Evolutionary conservation across 2,797 vertebrate species (phyloP).

Genomic region (Schizothorax lantsangensis): DNA sequence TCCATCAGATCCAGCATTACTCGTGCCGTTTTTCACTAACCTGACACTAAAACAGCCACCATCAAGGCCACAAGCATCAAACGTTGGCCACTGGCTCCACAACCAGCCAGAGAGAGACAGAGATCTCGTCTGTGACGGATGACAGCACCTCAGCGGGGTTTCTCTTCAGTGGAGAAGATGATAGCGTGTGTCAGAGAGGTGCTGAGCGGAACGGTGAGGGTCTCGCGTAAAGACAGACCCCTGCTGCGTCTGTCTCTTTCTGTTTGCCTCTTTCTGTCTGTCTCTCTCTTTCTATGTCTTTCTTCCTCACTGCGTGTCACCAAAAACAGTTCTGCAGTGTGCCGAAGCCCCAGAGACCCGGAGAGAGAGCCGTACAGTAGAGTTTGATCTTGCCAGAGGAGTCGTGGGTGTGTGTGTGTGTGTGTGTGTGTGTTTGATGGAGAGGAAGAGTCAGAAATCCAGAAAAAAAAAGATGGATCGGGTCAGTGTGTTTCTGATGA

Average conservation of each 20-base stretch:
- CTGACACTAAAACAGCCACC: slow-evolving; percentile 1
- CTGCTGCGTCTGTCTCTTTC: not conserved
- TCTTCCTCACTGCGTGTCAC: slow-evolving; percentile 8
- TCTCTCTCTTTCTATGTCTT: slow-evolving; percentile 19
- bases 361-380: not conserved
- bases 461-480: slow-evolving; percentile 18
- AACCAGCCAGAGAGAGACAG: slow-evolving; percentile 1
- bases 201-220: slow-evolving; percentile 25
- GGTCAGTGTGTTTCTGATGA: slow-evolving; percentile 5
- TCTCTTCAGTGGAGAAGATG: slow-evolving; percentile 26
- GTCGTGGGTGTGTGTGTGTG: not conserved
- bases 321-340: slow-evolving; percentile 20
- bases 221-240: slow-evolving; percentile 13
- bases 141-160: slow-evolving; percentile 17
- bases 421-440: slow-evolving; percentile 30
- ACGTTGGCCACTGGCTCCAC: not conserved
- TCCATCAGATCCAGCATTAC: not conserved
- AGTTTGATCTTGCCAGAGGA: slow-evolving; percentile 4
- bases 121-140: slow-evolving; percentile 5
- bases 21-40: not conserved
- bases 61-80: not conserved
- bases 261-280: slow-evolving; percentile 13
- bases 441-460: not conserved
- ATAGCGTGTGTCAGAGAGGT: not conserved
- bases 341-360: not conserved